Conservation (phyloP, 2,888 invertebrate genomes). For the Microplitis deprimator region DNA sequence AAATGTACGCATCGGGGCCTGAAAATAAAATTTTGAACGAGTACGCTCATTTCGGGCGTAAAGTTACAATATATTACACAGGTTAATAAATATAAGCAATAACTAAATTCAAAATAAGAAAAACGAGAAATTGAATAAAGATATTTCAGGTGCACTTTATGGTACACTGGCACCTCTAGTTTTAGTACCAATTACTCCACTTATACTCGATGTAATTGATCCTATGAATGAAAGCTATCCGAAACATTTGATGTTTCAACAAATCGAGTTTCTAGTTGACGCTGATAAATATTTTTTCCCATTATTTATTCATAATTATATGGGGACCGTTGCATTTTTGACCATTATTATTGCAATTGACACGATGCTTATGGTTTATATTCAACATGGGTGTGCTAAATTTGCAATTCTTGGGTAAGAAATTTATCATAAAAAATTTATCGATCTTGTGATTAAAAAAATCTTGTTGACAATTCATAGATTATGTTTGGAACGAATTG, state of each 20-base stretch:
- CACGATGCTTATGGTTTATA: conserved; percentile 49
- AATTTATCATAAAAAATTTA: neutral
- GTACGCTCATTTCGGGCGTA: conserved; percentile 45
- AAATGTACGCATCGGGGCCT: conserved; percentile 34
- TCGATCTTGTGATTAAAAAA: neutral
- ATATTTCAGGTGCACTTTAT: conserved; percentile 45
- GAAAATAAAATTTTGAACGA: conserved; percentile 48
- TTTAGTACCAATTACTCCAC: conserved; percentile 47
- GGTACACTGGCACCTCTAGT: conserved; percentile 50
- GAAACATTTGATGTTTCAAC: conserved; percentile 50
- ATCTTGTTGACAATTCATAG: neutral
- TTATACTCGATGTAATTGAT: conserved; percentile 41
- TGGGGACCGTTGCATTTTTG: conserved; percentile 49
- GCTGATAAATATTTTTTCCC: conserved; percentile 52
- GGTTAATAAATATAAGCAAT: conserved; percentile 33
- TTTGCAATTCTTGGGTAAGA: conserved; percentile 52
- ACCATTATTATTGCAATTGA: conserved; percentile 50
- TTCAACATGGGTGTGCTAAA: conserved; percentile 52
- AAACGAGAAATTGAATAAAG: neutral
- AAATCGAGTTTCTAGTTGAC: conserved; percentile 52
- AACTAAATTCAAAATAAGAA: neutral
- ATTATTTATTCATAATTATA: conserved; percentile 50
- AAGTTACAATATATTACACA: conserved; percentile 45
- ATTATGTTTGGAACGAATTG: conserved; percentile 37
- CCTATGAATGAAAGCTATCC: conserved; percentile 44